A percentile compares a stretch with the other conserved stretches of the same genome.
phyloP scores from a whole-genome alignment of 2,888 invertebrate genomes.

The Globia sparganii region DNA sequence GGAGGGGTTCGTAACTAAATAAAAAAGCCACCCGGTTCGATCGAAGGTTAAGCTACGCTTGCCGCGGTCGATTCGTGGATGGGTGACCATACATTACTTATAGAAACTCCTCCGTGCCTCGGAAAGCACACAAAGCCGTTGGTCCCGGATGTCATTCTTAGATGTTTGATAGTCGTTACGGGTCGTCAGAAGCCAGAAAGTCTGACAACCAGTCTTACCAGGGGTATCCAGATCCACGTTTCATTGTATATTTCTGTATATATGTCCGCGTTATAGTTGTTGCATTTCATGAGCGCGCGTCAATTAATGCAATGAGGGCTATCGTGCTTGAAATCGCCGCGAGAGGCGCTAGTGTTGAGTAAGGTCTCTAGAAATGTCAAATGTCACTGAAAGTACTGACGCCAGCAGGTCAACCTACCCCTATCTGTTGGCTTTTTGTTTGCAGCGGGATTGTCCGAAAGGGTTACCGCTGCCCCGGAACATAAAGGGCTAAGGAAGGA shows the following conservation, averaged over 20 bases:
- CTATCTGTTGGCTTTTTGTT: too few relatives aligned
- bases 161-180: not conserved
- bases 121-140: not conserved
- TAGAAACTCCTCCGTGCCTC: not conserved
- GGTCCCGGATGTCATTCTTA: not conserved
- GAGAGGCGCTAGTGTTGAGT: not conserved
- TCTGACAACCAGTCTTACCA: not conserved
- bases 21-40: not conserved
- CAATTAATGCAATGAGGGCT: not conserved
- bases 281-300: not conserved
- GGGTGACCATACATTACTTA: not conserved
- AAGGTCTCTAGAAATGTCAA: not conserved
- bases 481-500: too few relatives aligned
- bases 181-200: not conserved
- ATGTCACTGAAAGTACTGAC: not conserved
- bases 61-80: not conserved
- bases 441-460: too few relatives aligned
- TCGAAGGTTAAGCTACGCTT: not conserved
- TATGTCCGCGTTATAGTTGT: not conserved
- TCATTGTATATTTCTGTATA: constrained; percentile 29
- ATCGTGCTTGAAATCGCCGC: not conserved
- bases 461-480: too few relatives aligned
- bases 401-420: too few relatives aligned
- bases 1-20: not conserved
- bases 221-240: not conserved